Percentiles rank a stretch among this genome's conserved stretches.
These are phyloP conservation scores for Diceros bicornis DNA, from an alignment of 2,797 vertebrate genomes.

Conservation along the genomic window DNA sequence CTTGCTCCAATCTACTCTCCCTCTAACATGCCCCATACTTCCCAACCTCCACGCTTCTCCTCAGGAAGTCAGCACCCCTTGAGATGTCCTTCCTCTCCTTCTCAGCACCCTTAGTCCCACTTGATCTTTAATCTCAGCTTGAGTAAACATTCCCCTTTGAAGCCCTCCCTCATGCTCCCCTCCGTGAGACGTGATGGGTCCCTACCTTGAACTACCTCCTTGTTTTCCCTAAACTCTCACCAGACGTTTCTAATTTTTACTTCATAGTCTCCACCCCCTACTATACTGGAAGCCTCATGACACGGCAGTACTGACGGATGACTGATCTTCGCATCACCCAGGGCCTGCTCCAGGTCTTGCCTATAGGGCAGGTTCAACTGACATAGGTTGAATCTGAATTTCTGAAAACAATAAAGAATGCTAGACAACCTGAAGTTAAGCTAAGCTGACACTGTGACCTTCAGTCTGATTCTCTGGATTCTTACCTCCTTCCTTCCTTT, in stretches of 20 bases:
- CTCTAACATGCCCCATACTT: neutral
- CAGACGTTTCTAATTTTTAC: neutral
- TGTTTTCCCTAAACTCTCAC: neutral
- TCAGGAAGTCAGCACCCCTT: accelerated
- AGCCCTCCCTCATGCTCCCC: neutral
- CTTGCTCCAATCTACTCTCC: neutral
- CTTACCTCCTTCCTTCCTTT: neutral
- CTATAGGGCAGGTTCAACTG: neutral
- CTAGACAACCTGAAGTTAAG: neutral
- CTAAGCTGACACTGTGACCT: neutral
- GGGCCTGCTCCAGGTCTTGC: neutral
- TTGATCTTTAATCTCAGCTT: neutral
- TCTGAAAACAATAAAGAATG: neutral
- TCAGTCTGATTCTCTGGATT: neutral
- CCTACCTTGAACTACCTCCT: neutral
- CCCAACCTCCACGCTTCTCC: neutral
- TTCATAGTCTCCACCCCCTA: neutral
- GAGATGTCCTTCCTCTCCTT: neutral
- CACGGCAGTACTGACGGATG: neutral
- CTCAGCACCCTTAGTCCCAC: neutral
- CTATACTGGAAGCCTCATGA: neutral
- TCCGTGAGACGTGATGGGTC: neutral
- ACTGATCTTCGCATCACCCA: neutral
- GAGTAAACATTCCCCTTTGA: neutral
- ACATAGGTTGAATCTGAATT: neutral